Conservation (phyloP, 2,797 vertebrate genomes). For the Thamnophis elegans region DNA sequence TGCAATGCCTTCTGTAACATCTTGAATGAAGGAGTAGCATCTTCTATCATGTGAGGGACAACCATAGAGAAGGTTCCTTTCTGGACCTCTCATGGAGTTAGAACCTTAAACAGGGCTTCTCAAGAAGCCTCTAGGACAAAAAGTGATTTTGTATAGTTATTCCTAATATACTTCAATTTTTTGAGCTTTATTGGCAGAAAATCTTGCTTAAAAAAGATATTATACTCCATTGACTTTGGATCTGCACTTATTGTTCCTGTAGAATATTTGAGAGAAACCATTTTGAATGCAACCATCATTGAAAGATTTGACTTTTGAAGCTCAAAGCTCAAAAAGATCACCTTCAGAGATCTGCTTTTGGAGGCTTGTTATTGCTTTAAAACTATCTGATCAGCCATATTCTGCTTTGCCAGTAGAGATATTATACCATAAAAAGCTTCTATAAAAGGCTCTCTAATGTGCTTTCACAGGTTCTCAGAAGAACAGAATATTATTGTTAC, state of each 20-base stretch:
- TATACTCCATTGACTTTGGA: neutral
- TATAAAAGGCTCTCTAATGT: neutral
- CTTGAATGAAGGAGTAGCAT: neutral
- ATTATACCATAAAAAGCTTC: neutral
- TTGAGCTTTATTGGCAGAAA: neutral
- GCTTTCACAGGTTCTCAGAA: neutral
- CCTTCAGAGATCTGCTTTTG: neutral
- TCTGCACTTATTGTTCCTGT: neutral
- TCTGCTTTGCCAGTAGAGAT: neutral
- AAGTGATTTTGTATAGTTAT: neutral
- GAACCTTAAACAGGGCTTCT: neutral
- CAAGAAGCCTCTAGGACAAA: neutral
- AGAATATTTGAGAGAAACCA: neutral
- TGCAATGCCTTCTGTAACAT: neutral
- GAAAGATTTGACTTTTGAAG: neutral
- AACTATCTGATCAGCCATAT: neutral
- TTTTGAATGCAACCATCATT: neutral
- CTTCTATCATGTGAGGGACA: neutral
- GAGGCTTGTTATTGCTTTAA: neutral
- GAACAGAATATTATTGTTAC: neutral
- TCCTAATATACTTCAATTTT: neutral
- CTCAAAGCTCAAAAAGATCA: neutral
- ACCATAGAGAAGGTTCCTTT: neutral
- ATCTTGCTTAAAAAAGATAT: neutral
- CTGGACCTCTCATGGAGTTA: neutral